phyloP scores from a whole-genome alignment of 2,113 vertebrate species.

The Paratilapia polleni region DNA sequence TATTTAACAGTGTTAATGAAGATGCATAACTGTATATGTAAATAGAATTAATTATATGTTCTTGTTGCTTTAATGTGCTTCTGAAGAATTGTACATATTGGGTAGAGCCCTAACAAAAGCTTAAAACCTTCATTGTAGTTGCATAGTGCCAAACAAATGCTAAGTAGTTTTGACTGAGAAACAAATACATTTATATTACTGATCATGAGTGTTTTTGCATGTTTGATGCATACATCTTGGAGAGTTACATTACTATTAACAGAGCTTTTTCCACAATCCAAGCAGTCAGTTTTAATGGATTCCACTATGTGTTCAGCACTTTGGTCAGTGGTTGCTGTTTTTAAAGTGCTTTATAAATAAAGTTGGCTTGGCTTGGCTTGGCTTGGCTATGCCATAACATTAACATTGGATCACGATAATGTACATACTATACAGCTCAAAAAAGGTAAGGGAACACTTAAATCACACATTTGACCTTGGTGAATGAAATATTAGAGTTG shows the following conservation, averaged over 20 bases:
- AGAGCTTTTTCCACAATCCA: background rate
- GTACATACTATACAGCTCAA: background rate
- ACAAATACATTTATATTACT: background rate
- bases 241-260: background rate
- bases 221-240: background rate
- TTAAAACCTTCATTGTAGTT: background rate
- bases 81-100: background rate
- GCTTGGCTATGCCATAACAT: background rate
- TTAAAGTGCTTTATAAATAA: no score
- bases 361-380: no score
- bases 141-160: background rate
- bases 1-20: constrained; percentile 35
- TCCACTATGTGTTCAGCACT: no score
- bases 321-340: no score
- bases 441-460: background rate
- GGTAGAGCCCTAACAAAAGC: background rate
- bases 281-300: background rate
- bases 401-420: background rate
- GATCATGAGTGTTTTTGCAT: background rate
- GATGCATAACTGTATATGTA: constrained; percentile 22
- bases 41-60: constrained; percentile 20
- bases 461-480: background rate
- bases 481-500: background rate
- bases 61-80: background rate
- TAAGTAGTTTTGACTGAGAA: background rate